Percentiles rank a stretch among this genome's conserved stretches.
Evolutionary conservation across 2,888 invertebrate genomes (phyloP).

Genomic region (Eupithecia subfuscata): DNA sequence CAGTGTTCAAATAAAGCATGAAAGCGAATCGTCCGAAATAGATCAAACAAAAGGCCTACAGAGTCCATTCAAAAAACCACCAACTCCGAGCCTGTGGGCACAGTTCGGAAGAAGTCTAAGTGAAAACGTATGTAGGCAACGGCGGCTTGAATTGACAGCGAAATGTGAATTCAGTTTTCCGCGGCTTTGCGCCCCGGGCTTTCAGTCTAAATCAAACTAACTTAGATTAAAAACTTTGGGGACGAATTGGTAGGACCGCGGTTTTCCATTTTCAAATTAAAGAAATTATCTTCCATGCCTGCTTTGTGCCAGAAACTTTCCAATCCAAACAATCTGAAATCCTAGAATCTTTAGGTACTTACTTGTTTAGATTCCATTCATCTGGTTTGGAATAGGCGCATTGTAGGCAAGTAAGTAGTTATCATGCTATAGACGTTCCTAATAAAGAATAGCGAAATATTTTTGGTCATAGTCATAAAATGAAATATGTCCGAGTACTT

Average conservation of each 20-base stretch:
- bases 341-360: not conserved
- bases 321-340: not conserved
- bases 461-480: no score
- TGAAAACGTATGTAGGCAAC: conserved; percentile 35
- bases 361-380: not conserved
- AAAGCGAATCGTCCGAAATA: not conserved
- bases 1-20: not conserved
- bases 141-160: conserved; percentile 26
- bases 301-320: not conserved
- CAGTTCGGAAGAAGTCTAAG: conserved; percentile 30
- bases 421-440: no score
- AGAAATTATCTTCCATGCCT: not conserved
- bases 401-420: no score
- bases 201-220: conserved; percentile 27
- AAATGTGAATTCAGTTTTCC: conserved; percentile 27
- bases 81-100: conserved; percentile 16
- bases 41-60: not conserved
- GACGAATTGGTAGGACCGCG: conserved; percentile 11
- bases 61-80: not conserved
- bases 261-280: conserved; percentile 9
- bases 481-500: no score
- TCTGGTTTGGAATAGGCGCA: no score
- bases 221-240: conserved; percentile 24
- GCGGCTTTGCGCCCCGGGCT: conserved; percentile 24
- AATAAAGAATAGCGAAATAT: no score